Percentiles rank a stretch among this genome's conserved stretches.
phyloP scores from a whole-genome alignment of 1,140 invertebrate genomes.

The Papilio dardanus region DNA sequence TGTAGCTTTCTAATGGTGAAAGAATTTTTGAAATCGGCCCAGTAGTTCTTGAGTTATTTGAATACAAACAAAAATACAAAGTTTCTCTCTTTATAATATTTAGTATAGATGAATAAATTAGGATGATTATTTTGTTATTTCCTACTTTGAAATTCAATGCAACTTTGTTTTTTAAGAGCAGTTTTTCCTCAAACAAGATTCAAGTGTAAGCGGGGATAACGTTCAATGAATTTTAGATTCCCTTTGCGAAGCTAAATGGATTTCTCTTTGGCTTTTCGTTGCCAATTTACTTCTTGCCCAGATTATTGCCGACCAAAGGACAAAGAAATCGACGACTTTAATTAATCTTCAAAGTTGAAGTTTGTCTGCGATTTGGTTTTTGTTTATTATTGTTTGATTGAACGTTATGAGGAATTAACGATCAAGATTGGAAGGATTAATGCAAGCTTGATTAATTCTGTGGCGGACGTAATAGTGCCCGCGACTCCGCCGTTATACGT shows the following conservation, averaged over 20 bases:
- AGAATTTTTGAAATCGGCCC: too few relatives aligned
- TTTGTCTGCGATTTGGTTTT: neutral
- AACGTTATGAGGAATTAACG: neutral
- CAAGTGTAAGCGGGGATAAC: neutral
- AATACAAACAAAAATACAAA: too few relatives aligned
- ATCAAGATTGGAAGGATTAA: too few relatives aligned
- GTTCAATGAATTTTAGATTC: slow-evolving; percentile 15
- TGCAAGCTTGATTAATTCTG: too few relatives aligned
- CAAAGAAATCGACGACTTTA: slow-evolving; percentile 14
- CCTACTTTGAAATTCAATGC: neutral
- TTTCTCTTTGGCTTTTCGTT: slow-evolving; percentile 18
- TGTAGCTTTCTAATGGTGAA: too few relatives aligned
- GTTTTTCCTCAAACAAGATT: slow-evolving; percentile 10
- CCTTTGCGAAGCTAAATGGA: slow-evolving; percentile 17
- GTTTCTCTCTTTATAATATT: too few relatives aligned
- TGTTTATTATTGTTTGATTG: neutral
- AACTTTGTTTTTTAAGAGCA: neutral
- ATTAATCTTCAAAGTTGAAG: slow-evolving; percentile 5
- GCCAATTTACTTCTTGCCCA: slow-evolving; percentile 9
- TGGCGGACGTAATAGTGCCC: too few relatives aligned
- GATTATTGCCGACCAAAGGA: neutral
- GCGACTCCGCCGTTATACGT: too few relatives aligned
- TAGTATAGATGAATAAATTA: neutral
- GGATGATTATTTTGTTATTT: neutral
- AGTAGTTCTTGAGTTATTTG: too few relatives aligned